Base-by-base conservation (phyloP, 2,888 invertebrate species). In the Eucera pruinosa region DNA sequence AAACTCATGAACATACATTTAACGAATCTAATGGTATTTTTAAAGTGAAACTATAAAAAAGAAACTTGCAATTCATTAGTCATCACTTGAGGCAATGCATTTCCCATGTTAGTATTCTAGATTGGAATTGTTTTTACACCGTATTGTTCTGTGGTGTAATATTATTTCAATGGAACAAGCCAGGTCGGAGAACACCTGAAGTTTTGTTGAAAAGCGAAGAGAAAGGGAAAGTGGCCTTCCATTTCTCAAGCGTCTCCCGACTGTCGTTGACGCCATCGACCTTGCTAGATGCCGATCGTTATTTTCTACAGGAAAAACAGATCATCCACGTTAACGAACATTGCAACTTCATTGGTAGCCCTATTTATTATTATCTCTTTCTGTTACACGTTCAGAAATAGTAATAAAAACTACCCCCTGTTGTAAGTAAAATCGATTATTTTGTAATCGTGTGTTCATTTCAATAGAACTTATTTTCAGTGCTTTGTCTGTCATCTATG, bases 181-280 rank as follows among this genome's bases (percentile, higher is more conserved):
- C 33, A 23, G 30, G 30, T 2, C 36, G 60, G 20, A 39, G 43
- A 60, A 58, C 43, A 25, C n/a, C 18, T n/a, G 54, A n/a, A 30
- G 39, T 25, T 30, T 65, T 66, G 69, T 69, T 66, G 68, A 79
- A 68, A 68, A 77, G 39, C 20, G 54, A 61, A 78, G 79, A 78
- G 73, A 78, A 72, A 78, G 79, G 79, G 78, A 79, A 79, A 79
- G 79, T 48, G 79, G 78, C 79, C 78, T 79, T 79, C 72, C 78
- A 73, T 73, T 79, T 79, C 72, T 78, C 64, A 69, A 64, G 67
- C 71, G 78, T 64, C 66, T 58, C 55, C 36, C 27, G 58, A 60
- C 54, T 64, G 66, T 54, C 67, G 68, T 75, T 52, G 39, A 66
- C 79, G 69, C 68, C 61, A 57, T 65, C 78, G 79, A 79, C 79